Conservation (phyloP, 2,888 invertebrate species). For the Drepana falcataria region DNA sequence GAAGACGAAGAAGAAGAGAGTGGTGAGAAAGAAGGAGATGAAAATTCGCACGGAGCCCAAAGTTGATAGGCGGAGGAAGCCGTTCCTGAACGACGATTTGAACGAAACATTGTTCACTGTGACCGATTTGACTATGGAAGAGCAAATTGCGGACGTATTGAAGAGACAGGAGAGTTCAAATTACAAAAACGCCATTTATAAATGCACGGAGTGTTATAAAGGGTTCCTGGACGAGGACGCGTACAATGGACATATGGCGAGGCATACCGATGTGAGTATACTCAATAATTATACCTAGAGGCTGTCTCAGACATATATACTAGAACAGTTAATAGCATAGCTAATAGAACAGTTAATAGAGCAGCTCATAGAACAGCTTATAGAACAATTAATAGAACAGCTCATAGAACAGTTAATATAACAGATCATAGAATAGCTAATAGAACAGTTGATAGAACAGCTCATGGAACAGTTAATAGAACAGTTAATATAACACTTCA, state of each 20-base stretch:
- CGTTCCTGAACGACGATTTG: slow-evolving; percentile 56
- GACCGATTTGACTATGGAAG: slow-evolving; percentile 49
- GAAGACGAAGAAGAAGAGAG: slow-evolving; percentile 16
- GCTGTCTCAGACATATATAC: no score
- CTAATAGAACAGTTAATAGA: no score
- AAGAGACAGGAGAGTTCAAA: slow-evolving; percentile 56
- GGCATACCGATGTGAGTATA: slow-evolving; percentile 56
- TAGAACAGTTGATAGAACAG: no score
- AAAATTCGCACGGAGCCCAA: slow-evolving; percentile 9
- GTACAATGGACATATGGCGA: slow-evolving; percentile 50
- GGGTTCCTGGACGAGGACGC: slow-evolving; percentile 63
- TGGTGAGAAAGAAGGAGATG: slow-evolving; percentile 18
- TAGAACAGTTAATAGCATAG: no score
- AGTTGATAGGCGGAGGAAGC: slow-evolving; percentile 46
- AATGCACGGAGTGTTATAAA: slow-evolving; percentile 59
- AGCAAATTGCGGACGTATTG: slow-evolving; percentile 60
- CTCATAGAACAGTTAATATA: no score
- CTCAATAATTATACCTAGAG: background rate
- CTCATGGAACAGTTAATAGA: no score
- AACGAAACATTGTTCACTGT: slow-evolving; percentile 60
- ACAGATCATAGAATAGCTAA: no score
- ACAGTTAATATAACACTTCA: no score
- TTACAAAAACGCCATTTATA: slow-evolving; percentile 57
- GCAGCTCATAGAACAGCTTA: no score
- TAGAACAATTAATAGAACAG: no score